These are phyloP conservation scores for Anser brachyrhynchus DNA, from an alignment of 2,113 vertebrate species.

Conservation along the genomic window DNA sequence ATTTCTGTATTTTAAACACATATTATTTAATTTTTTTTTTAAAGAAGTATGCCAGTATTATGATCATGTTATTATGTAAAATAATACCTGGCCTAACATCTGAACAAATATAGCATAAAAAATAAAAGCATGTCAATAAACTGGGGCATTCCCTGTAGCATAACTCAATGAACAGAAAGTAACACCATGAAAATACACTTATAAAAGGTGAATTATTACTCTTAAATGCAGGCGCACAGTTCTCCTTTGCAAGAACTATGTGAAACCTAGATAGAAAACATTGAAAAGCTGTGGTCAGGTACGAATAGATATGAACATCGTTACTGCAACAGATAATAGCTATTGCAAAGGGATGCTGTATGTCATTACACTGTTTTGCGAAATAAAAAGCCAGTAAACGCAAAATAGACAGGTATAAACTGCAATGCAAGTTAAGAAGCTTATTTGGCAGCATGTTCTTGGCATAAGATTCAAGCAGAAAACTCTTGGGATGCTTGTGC, in stretches of 20 bases:
- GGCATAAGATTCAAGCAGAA: background rate
- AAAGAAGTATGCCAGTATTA: background rate
- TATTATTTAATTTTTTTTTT: background rate
- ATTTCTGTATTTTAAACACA: background rate
- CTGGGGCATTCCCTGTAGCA: background rate
- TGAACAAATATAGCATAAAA: background rate
- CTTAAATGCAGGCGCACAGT: background rate
- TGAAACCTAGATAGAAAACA: background rate
- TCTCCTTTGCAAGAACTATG: background rate
- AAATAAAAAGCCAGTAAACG: background rate
- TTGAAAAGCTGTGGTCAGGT: background rate
- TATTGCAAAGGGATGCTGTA: background rate
- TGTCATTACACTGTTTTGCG: background rate
- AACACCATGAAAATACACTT: background rate
- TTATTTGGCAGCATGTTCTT: background rate
- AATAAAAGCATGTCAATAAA: background rate
- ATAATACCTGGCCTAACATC: background rate
- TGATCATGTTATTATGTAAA: background rate
- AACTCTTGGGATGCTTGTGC: background rate
- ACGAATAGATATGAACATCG: background rate
- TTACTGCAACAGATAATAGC: background rate
- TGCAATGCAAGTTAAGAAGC: background rate
- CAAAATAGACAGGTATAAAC: background rate
- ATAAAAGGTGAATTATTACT: background rate
- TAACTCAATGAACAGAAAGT: background rate